Conservation (phyloP, 1,140 invertebrate species). For the Diachasmimorpha longicaudata region DNA sequence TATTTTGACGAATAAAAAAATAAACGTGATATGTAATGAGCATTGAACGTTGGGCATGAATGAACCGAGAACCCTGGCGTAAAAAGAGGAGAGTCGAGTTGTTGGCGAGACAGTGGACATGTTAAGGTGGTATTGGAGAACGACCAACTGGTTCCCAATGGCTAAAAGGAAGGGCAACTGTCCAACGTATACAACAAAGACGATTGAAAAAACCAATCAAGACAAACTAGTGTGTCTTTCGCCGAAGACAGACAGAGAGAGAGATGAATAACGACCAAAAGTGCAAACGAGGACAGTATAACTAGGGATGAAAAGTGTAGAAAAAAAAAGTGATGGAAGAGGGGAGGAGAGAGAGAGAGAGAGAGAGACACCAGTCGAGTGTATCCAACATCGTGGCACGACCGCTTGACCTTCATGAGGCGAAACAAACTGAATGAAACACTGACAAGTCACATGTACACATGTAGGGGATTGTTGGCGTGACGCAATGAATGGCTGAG, state of each 20-base stretch:
- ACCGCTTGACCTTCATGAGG: conserved; percentile 60
- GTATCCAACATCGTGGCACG: conserved; percentile 33
- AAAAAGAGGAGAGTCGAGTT: neutral
- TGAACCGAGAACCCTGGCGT: conserved; percentile 22
- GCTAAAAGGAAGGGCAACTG: neutral
- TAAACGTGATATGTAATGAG: conserved; percentile 3
- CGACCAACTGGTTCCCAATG: neutral
- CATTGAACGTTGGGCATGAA: conserved; percentile 28
- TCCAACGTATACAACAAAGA: neutral
- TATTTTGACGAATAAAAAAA: neutral
- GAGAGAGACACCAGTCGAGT: neutral
- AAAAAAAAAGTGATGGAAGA: conserved; percentile 23
- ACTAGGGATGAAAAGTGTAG: neutral
- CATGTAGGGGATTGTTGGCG: conserved; percentile 24
- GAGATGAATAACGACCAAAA: neutral
- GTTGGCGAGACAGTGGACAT: neutral
- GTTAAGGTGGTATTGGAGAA: neutral
- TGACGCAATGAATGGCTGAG: conserved; percentile 44
- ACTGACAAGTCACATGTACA: conserved; percentile 33
- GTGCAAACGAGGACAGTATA: neutral
- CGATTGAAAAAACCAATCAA: neutral
- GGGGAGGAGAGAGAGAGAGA: conserved; percentile 28
- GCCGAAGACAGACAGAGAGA: neutral
- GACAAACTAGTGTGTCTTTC: neutral
- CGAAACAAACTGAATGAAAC: conserved; percentile 56